phyloP scores from a whole-genome alignment of 2,888 invertebrate genomes.

The Podotricha telesiphe region DNA sequence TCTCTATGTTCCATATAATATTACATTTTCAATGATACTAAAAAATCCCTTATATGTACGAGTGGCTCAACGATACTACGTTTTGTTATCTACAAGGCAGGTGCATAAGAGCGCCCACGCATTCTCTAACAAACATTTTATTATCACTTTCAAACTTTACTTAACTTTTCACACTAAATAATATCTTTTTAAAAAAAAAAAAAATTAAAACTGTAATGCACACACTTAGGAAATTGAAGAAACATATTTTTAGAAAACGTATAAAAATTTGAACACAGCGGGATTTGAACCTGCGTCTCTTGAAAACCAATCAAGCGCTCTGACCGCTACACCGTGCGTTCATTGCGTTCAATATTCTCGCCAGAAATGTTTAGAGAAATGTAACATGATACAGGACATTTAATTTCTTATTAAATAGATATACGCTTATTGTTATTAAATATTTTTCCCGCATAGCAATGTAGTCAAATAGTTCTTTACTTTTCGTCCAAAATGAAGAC shows the following conservation, averaged over 20 bases:
- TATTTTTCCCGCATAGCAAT: too few species aligned
- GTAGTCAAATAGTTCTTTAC: too few species aligned
- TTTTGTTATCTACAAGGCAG: conserved; percentile 35
- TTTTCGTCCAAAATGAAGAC: too few species aligned
- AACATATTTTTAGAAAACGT: too few species aligned
- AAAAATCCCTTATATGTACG: conserved; percentile 8
- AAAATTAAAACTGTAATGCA: too few species aligned
- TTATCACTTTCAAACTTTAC: conserved; percentile 29
- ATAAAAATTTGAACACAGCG: too few species aligned
- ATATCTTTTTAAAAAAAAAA: not conserved
- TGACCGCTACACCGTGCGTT: too few species aligned
- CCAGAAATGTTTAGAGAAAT: not conserved
- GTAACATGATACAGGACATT: not conserved
- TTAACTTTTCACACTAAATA: too few species aligned
- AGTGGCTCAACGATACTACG: not conserved
- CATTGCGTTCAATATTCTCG: not conserved
- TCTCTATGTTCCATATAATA: conserved; percentile 7
- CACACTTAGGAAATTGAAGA: too few species aligned
- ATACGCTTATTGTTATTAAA: too few species aligned
- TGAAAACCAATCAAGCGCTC: too few species aligned
- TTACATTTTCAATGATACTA: conserved; percentile 10
- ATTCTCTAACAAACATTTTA: conserved; percentile 30
- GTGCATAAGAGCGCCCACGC: conserved; percentile 38
- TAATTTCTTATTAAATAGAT: not conserved
- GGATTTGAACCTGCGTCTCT: too few species aligned